Conservation (phyloP, 2,797 vertebrate species). For the Brachymystax lenok region DNA sequence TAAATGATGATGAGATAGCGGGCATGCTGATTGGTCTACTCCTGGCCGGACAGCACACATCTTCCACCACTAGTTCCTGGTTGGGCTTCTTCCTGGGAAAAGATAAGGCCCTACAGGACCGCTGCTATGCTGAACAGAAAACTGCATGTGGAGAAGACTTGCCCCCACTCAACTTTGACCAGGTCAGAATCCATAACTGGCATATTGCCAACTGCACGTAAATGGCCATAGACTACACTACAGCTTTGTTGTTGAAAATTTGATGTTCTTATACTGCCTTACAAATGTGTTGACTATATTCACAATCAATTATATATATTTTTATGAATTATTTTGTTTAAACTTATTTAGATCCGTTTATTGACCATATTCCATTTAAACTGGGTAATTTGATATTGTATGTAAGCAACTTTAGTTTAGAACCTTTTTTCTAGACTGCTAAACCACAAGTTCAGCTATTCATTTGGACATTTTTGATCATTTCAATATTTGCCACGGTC, state of each 20-base stretch:
- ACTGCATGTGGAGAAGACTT: slow-evolving; percentile 83
- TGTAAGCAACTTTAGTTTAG: neutral
- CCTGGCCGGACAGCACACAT: slow-evolving; percentile 94
- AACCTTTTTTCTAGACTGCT: neutral
- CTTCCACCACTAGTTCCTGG: slow-evolving; percentile 96
- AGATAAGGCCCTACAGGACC: slow-evolving; percentile 82
- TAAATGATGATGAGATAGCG: slow-evolving; percentile 85
- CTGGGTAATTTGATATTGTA: neutral
- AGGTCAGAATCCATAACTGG: slow-evolving; percentile 71
- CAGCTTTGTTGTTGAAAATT: neutral
- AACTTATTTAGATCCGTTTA: neutral
- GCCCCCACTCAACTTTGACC: slow-evolving; percentile 82
- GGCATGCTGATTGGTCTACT: slow-evolving; percentile 95
- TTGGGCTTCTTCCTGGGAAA: slow-evolving; percentile 92
- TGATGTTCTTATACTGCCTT: neutral
- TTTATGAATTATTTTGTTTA: neutral
- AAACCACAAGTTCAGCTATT: neutral
- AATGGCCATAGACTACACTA: neutral
- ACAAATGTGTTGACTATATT: neutral
- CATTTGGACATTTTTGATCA: neutral
- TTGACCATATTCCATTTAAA: neutral
- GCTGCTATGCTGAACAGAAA: slow-evolving; percentile 89
- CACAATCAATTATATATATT: neutral
- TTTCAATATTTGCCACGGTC: neutral
- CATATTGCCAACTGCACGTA: neutral